Evolutionary conservation across 2,888 invertebrate species (phyloP).

Genomic region (Smittia aterrima): DNA sequence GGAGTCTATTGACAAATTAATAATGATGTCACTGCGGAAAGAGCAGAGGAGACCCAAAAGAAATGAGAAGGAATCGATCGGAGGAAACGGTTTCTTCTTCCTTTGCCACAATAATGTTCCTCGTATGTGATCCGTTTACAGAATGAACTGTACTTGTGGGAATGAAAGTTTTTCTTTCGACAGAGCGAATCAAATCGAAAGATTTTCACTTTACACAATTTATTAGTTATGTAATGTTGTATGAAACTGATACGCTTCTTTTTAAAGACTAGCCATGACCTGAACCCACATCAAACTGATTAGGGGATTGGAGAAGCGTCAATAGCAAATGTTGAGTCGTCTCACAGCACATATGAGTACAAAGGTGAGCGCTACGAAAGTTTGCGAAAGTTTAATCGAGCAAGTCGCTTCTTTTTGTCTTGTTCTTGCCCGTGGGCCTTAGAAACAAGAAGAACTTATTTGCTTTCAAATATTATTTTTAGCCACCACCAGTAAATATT

Average conservation of each 20-base stretch:
- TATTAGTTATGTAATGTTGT: slow-evolving; percentile 17
- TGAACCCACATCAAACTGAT: background rate
- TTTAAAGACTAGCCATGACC: too few relatives aligned
- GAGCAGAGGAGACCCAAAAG: background rate
- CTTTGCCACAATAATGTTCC: background rate
- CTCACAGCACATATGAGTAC: background rate
- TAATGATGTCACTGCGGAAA: background rate
- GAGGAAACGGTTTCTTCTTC: background rate
- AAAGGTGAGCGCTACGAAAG: background rate
- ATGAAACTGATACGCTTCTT: background rate
- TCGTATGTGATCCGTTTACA: background rate
- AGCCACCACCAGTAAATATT: slow-evolving; percentile 29
- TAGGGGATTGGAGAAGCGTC: too few relatives aligned
- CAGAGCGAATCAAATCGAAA: background rate
- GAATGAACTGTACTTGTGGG: background rate
- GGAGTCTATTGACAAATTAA: slow-evolving; percentile 9
- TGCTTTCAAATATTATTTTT: slow-evolving; percentile 9
- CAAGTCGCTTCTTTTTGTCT: too few relatives aligned
- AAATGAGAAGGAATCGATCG: background rate
- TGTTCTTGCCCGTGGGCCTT: too few relatives aligned
- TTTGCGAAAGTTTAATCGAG: too few relatives aligned
- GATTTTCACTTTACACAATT: background rate
- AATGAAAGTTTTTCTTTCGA: background rate
- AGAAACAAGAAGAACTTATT: background rate
- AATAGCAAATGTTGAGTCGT: background rate